Conservation (phyloP, 2,797 vertebrate genomes). For the Lepus townsendii region DNA sequence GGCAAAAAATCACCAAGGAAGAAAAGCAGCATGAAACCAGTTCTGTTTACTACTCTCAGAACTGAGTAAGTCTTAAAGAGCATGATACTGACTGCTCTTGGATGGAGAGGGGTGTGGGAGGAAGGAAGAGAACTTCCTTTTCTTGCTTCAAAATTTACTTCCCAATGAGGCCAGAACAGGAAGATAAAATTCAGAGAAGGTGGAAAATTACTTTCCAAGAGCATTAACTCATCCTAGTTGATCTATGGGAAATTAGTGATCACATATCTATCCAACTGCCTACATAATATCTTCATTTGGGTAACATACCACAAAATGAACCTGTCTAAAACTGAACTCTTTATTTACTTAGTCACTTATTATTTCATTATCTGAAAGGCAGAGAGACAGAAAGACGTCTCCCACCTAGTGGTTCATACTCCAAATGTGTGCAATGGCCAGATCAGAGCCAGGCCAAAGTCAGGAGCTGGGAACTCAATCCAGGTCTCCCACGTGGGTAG, state of each 20-base stretch:
- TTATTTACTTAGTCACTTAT: too few relatives aligned
- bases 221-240: background rate
- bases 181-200: background rate
- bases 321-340: conserved; percentile 8
- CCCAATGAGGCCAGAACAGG: background rate
- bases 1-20: conserved; percentile 54
- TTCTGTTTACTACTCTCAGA: conserved; percentile 38
- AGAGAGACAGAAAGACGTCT: too few relatives aligned
- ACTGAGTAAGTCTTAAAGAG: background rate
- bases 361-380: too few relatives aligned
- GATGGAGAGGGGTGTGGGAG: background rate
- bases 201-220: conserved; percentile 13
- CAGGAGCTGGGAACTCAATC: too few relatives aligned
- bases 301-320: conserved; percentile 25
- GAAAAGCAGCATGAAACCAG: conserved; percentile 30
- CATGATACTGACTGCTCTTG: background rate
- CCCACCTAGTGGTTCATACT: too few relatives aligned
- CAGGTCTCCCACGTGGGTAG: too few relatives aligned
- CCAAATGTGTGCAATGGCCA: too few relatives aligned
- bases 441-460: too few relatives aligned
- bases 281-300: background rate
- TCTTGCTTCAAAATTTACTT: conserved; percentile 61
- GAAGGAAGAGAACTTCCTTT: background rate
- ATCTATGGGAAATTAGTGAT: background rate
- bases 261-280: background rate